Conservation (phyloP, 2,888 invertebrate genomes). For the Chrysodeixis includens region DNA sequence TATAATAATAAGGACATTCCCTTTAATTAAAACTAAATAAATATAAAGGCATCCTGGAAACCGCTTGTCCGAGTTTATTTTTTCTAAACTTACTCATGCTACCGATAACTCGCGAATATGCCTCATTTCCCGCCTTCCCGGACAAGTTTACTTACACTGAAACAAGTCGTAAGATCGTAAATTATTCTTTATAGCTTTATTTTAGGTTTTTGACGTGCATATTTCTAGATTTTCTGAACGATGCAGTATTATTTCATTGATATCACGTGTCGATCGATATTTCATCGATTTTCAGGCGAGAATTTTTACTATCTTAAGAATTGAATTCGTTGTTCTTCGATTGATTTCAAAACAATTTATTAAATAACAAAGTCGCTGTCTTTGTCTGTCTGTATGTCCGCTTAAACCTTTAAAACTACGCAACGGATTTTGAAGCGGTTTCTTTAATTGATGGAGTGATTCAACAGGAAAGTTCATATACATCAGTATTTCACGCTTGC, state of each 20-base stretch:
- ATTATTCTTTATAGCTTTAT: conserved; percentile 11
- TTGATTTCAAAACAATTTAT: too few species aligned
- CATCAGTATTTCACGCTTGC: too few species aligned
- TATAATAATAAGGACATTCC: conserved; percentile 35
- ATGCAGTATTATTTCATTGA: not conserved
- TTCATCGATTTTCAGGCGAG: not conserved
- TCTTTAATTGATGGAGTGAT: too few species aligned
- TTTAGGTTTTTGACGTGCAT: conserved; percentile 8
- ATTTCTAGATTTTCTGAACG: not conserved
- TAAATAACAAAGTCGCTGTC: too few species aligned
- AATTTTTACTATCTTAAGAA: too few species aligned
- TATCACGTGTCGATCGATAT: not conserved
- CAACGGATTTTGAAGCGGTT: too few species aligned
- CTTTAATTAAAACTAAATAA: conserved; percentile 41
- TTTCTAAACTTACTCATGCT: conserved; percentile 20
- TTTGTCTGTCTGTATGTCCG: too few species aligned
- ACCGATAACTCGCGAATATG: conserved; percentile 29
- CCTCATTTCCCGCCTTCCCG: conserved; percentile 32
- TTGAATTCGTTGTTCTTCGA: too few species aligned
- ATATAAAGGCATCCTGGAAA: conserved; percentile 34
- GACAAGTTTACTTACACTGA: conserved; percentile 12
- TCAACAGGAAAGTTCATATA: too few species aligned
- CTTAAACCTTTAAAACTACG: too few species aligned
- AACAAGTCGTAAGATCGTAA: conserved; percentile 15
- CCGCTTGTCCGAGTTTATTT: conserved; percentile 20